phyloP scores from a whole-genome alignment of 2,113 vertebrate genomes.

The Corydoras sp. region DNA sequence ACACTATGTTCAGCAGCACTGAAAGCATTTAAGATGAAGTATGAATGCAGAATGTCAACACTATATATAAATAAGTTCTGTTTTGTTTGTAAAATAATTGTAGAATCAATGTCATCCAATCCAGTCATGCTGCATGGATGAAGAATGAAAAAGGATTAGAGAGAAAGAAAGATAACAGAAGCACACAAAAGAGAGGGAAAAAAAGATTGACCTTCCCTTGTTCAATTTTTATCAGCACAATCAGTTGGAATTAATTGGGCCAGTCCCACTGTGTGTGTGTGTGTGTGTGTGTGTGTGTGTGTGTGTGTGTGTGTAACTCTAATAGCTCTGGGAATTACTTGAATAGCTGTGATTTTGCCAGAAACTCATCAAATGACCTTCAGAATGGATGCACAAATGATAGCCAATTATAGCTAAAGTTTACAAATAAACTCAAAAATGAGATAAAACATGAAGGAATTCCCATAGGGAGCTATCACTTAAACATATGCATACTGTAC shows the following conservation, averaged over 20 bases:
- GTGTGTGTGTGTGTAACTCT: background rate
- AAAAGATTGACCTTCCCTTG: slow-evolving; percentile 2
- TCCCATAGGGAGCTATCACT: too few relatives aligned
- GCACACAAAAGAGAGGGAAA: background rate
- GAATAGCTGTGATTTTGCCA: background rate
- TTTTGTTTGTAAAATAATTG: too few relatives aligned
- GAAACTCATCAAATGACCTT: background rate
- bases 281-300: background rate
- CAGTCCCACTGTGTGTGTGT: background rate
- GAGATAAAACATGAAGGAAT: background rate
- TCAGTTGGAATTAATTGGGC: slow-evolving; percentile 8
- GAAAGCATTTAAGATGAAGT: too few relatives aligned
- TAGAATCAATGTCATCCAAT: too few relatives aligned
- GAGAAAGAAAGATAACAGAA: background rate
- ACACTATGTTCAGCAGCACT: too few relatives aligned
- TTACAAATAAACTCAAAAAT: background rate
- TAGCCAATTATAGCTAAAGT: background rate
- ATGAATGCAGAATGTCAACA: too few relatives aligned
- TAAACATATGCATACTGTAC: too few relatives aligned
- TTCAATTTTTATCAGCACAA: slow-evolving; percentile 2
- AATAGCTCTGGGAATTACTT: background rate
- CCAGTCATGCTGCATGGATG: background rate
- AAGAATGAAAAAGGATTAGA: background rate
- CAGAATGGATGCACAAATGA: background rate
- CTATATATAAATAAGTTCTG: too few relatives aligned